Base-by-base conservation (phyloP, 92 coral and sea anemone species). In the Micromussa lordhowensis region DNA sequence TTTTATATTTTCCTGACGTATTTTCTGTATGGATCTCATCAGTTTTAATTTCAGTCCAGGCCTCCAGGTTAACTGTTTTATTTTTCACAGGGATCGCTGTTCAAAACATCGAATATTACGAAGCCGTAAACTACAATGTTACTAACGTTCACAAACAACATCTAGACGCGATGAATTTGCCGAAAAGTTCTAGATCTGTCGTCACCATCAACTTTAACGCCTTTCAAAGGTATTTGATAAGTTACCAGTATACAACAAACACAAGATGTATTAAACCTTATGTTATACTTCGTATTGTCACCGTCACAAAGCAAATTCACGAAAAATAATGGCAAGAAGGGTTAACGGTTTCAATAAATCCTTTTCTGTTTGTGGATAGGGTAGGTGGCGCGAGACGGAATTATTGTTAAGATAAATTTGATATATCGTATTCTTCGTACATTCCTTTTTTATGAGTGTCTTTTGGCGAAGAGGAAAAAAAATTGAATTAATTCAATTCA, bases 201-300 rank as follows among this genome's bases (percentile, higher is more conserved):
- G 94, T 91, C 19, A 72, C 79, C 24, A 91, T 94, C 51, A 79
- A 91, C 55, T 86, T 93, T 48, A 38, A 22, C 68, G 97, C 94
- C 53, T 93, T 91, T 82, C 66, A 93, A 18, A 93, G 95, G 97
- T 93, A 87, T 44, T 44, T 44, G n/a, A 64, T 30, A n/a, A n/a
- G 2, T 59, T 21, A 21, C 48, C 48, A 9, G 7, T 40, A 40
- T 40, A 40, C 7, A 40, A 40, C 48, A 4, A 44, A 9, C 0
- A 44, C 10, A 1, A n/a, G n/a, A n/a, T n/a, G n/a, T n/a, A n/a
- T n/a, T n/a, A n/a, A n/a, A n/a, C n/a, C n/a, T n/a, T 44, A 7
- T 44, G 51, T 44, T 44, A 44, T 19, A 58, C 24, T 18, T 58
- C 26, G 22, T 58, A n/a, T 58, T 58, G 69, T 24, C 24, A 7